Evolutionary conservation across 1,140 invertebrate species (phyloP), one percentile per base, ranked within the genome.

Genomic region (Meloidogyne floridensis): DNA sequence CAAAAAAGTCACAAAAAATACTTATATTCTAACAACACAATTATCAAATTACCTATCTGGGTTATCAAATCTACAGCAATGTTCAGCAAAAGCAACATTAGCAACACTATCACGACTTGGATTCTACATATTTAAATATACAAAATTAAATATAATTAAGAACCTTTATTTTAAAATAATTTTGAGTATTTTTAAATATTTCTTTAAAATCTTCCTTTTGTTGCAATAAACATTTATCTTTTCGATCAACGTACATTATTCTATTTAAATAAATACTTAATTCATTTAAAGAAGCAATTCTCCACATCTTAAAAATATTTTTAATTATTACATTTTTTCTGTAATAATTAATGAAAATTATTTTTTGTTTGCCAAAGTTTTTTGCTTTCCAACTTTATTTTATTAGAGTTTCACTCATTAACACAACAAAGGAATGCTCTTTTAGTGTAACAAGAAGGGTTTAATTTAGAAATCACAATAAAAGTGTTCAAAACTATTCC

Each of bases 151-250:
- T 59, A 15, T 15, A 59, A 15, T 59, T 59, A 59, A 59, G 2
- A 65, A 65, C 59, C n/a, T 65, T 65, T 65, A 65, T n/a, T 65
- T 65, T 65, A 65, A 65, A 65, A 65, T 65, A 65, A 59, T n/a
- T 65, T 65, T 65, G 15, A n/a, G 15, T 6, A 65, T 65, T 65
- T 65, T 65, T 65, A 65, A 65, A 65, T 65, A 65, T 65, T 65
- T 65, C 59, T 65, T 65, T 65, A 65, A 65, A 65, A n/a, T 65
- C n/a, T n/a, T 65, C n/a, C n/a, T 18, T n/a, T 65, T 65, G 59
- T 65, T 65, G 15, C 7, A n/a, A 65, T 65, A 65, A n/a, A 65
- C 59, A 65, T 65, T 65, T 65, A 2, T 65, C 59, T n/a, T 6
- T 18, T 65, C 59, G 13, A 65, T 65, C 59, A 65, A 65, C n/a